Evolutionary conservation across 1,140 invertebrate species (phyloP), one percentile per base, ranked within the genome.

Genomic region (Lordiphosa mommai): DNA sequence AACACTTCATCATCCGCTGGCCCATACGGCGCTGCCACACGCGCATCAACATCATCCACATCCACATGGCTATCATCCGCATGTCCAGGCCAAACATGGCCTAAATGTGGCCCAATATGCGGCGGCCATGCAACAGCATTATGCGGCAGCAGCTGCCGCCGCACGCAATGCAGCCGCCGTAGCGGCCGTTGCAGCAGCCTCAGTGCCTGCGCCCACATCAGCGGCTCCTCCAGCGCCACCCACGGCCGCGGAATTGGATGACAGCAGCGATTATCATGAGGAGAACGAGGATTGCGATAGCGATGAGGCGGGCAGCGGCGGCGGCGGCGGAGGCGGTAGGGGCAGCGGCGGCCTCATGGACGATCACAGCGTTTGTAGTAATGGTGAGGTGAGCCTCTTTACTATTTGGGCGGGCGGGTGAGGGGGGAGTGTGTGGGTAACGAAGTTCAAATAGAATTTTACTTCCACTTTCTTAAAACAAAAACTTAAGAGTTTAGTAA

Each of bases 381-480:
- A 89, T 88, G 88, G 88, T 89, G 85, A 88, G 88, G 86, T 87
- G 86, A 88, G 86, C 79, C 87, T 88, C 77, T 74, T 34, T 88
- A 84, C 64, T 76, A 72, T 61, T 66, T 61, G 69, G 68, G 20
- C 20, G 71, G 53, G 4, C 20, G 32, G 58, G 36, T 1, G 10
- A 34, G 16, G 44, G 13, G 10, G 4, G 14, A 7, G 6, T 27
- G 8, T 5, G 12, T 6, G 0, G 7, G n/a, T 6, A 5, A 30
- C 7, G 29, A 6, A 5, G n/a, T 2, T 2, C 7, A 2, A 43
- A 17, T 2, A 10, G 40, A 30, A 30, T 30, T n/a, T n/a, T n/a
- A n/a, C n/a, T n/a, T n/a, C n/a, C n/a, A n/a, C n/a, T n/a, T n/a
- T n/a, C n/a, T n/a, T n/a, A n/a, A n/a, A n/a, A n/a, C n/a, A n/a